Evolutionary conservation across 2,797 vertebrate species (phyloP), one percentile per base, ranked within the genome.

Genomic region (Labroides dimidiatus): DNA sequence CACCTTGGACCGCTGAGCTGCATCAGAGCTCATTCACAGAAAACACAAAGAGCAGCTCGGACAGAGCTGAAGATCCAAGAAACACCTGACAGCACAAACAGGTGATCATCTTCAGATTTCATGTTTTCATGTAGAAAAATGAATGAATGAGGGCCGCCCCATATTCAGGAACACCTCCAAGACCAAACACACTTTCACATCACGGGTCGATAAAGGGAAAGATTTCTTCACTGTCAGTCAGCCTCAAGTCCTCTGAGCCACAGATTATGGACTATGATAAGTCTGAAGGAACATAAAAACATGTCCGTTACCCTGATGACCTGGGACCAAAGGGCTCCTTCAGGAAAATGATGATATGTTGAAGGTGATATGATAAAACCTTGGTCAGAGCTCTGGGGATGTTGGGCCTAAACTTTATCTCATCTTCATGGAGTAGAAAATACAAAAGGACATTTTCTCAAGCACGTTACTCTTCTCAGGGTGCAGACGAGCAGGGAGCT

Each of bases 91-190:
- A 33, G 30, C 4, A 33, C 30, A 2, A 47, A 14, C 45, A 20
- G 19, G 10, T 21, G 11, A 20, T 11, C 30, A 16, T 62, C 55
- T 51, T 53, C 7, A 43, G 15, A 71, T 36, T 58, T 15, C 1
- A 23, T 50, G 30, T 72, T 52, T 48, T 19, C 17, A 4, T 20
- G 23, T 23, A 48, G 53, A 33, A 23, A 20, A 51, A 49, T 51
- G n/a, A n/a, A n/a, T 64, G 20, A 69, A 59, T 66, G 15, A 48
- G 61, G 39, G 21, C 45, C 39, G 61, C 33, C 57, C 68, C 58
- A 58, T 27, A 55, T 63, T 30, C 69, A 66, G 24, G 71, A 64
- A 75, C 16, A 65, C 44, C 30, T 50, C 56, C 20, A 64, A 15
- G 44, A 70, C 49, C 10, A 44, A 55, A n/a, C n/a, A n/a, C n/a